A percentile compares a stretch with the other conserved stretches of the same genome.
These are phyloP conservation scores for Cybosia mesomella DNA, from an alignment of 2,888 invertebrate genomes.

Conservation along the genomic window DNA sequence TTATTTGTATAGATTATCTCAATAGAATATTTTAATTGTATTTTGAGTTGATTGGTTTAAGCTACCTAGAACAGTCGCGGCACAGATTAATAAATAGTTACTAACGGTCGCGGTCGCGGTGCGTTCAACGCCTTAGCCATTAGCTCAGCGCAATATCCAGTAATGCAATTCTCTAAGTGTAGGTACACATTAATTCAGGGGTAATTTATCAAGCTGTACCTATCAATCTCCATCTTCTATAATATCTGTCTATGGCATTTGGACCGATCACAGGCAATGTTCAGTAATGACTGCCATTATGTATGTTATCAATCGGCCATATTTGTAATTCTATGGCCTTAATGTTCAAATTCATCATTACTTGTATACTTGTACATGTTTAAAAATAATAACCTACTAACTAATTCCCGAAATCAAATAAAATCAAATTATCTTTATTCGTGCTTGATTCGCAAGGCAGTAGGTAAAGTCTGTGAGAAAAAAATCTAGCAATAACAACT, in stretches of 20 bases:
- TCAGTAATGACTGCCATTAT: constrained; percentile 20
- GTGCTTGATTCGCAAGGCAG: too few species aligned
- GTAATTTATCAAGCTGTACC: constrained; percentile 27
- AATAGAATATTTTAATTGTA: too few species aligned
- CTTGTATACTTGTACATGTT: background rate
- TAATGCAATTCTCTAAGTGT: constrained; percentile 10
- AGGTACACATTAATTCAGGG: constrained; percentile 14
- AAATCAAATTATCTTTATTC: too few species aligned
- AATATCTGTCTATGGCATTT: constrained; percentile 22
- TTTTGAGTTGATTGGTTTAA: background rate
- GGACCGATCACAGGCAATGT: constrained; percentile 20
- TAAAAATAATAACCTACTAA: background rate
- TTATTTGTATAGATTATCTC: too few species aligned
- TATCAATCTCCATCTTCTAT: constrained; percentile 43
- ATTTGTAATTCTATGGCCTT: constrained; percentile 2
- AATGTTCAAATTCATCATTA: background rate
- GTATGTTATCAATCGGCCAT: background rate
- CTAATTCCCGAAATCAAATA: background rate
- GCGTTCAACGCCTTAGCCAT: background rate
- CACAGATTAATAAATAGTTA: too few species aligned
- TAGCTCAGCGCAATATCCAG: constrained; percentile 1
- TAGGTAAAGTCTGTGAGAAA: too few species aligned
- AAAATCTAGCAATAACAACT: too few species aligned
- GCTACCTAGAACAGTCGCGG: background rate
- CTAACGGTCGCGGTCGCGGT: too few species aligned